Percentiles rank a stretch among this genome's conserved stretches.
Conservation (phyloP, 2,113 vertebrate species). For the Labrus mixtus region DNA sequence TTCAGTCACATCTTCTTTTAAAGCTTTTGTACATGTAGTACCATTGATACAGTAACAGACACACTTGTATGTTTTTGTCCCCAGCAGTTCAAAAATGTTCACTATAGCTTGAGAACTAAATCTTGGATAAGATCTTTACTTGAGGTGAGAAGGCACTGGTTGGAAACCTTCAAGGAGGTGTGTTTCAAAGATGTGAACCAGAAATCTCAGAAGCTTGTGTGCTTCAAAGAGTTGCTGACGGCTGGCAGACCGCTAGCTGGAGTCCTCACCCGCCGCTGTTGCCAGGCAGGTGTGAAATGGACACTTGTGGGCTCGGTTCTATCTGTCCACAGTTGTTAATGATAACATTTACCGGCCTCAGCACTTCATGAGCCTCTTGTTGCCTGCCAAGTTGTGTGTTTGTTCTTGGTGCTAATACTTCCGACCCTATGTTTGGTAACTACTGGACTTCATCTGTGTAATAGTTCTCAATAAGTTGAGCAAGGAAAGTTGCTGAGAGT, state of each 20-base stretch:
- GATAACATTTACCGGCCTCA: constrained; percentile 67
- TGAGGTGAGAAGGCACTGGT: constrained; percentile 69
- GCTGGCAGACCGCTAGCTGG: constrained; percentile 54
- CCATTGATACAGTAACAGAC: background rate
- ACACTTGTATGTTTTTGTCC: background rate
- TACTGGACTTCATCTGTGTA: constrained; percentile 27
- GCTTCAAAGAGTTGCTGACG: constrained; percentile 57
- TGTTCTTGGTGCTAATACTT: constrained; percentile 53
- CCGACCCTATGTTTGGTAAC: constrained; percentile 25
- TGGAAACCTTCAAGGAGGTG: constrained; percentile 49
- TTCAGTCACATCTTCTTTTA: background rate
- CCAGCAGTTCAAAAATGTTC: constrained; percentile 3
- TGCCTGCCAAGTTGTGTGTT: constrained; percentile 67
- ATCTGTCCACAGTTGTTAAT: constrained; percentile 80
- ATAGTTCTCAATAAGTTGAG: background rate
- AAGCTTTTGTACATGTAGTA: too few relatives aligned
- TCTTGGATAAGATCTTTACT: constrained; percentile 50
- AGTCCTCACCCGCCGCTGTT: constrained; percentile 64
- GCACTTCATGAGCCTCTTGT: constrained; percentile 63
- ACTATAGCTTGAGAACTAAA: constrained; percentile 38
- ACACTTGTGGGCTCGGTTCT: constrained; percentile 72
- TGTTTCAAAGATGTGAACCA: constrained; percentile 72
- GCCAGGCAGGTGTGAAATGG: constrained; percentile 74
- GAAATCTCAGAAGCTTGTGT: constrained; percentile 53
- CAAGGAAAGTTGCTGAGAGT: background rate